Percentiles rank a stretch among this genome's conserved stretches.
These are phyloP conservation scores for Tetraodon nigroviridis DNA, from an alignment of 2,113 vertebrate genomes.

Conservation along the genomic window DNA sequence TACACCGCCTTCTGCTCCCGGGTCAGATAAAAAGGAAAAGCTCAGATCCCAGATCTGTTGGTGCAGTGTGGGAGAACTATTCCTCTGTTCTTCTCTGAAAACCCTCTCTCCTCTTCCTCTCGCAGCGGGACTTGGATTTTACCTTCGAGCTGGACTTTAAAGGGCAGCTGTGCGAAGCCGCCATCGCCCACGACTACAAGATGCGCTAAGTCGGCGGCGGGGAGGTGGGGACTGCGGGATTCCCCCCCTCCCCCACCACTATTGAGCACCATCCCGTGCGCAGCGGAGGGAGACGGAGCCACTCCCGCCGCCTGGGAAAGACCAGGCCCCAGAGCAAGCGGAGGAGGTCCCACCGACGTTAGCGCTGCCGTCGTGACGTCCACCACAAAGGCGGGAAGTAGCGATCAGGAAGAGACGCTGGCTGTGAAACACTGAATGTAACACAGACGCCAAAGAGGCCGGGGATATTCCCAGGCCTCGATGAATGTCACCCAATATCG, in stretches of 20 bases:
- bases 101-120: not conserved
- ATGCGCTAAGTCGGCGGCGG: slow-evolving; percentile 81
- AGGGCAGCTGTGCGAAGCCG: slow-evolving; percentile 94
- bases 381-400: slow-evolving; percentile 23
- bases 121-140: slow-evolving; percentile 95
- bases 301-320: slow-evolving; percentile 1
- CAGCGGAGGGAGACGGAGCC: slow-evolving; percentile 37
- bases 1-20: not conserved
- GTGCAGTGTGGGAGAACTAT: slow-evolving; percentile 4
- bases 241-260: not conserved
- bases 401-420: slow-evolving; percentile 9
- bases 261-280: slow-evolving; percentile 9
- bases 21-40: no score
- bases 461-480: slow-evolving; percentile 37
- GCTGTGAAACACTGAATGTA: slow-evolving; percentile 71
- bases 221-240: slow-evolving; percentile 21
- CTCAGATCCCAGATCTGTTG: not conserved
- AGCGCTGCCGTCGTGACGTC: slow-evolving; percentile 15
- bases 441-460: slow-evolving; percentile 28
- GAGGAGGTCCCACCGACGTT: slow-evolving; percentile 28
- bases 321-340: slow-evolving; percentile 14
- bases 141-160: slow-evolving; percentile 97
- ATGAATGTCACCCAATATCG: slow-evolving; percentile 53
- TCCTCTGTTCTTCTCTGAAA: not conserved
- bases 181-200: slow-evolving; percentile 95